Conservation (phyloP, 2,888 invertebrate genomes). For the Protophormia terraenovae region DNA sequence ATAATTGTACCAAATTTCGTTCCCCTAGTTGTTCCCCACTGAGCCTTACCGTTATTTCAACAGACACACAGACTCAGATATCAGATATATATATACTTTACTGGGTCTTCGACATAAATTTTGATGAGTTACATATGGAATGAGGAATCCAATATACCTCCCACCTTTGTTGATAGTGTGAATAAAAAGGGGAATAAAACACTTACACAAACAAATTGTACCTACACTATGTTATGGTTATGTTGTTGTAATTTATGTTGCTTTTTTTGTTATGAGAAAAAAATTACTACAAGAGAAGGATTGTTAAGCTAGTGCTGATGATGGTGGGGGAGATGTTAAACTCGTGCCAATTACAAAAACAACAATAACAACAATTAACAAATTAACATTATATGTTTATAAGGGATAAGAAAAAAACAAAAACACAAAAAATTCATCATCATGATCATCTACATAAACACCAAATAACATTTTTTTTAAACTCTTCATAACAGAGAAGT, state of each 20-base stretch:
- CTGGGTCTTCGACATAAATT: too few relatives aligned
- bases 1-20: too few relatives aligned
- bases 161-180: too few relatives aligned
- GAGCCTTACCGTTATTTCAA: too few relatives aligned
- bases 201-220: background rate
- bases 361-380: conserved; percentile 4
- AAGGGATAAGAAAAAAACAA: background rate
- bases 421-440: background rate
- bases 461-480: background rate
- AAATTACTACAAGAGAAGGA: background rate
- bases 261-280: background rate
- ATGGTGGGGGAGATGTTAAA: conserved; percentile 6
- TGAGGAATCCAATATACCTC: too few relatives aligned
- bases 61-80: too few relatives aligned
- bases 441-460: background rate
- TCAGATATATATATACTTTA: too few relatives aligned
- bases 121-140: too few relatives aligned
- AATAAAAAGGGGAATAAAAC: background rate
- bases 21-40: too few relatives aligned
- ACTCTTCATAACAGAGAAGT: conserved; percentile 2
- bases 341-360: conserved; percentile 41
- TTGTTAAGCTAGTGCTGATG: background rate
- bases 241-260: conserved; percentile 14
- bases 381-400: conserved; percentile 19
- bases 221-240: background rate